Conservation (phyloP, 2,797 vertebrate species). For the Pitangus sulphuratus region DNA sequence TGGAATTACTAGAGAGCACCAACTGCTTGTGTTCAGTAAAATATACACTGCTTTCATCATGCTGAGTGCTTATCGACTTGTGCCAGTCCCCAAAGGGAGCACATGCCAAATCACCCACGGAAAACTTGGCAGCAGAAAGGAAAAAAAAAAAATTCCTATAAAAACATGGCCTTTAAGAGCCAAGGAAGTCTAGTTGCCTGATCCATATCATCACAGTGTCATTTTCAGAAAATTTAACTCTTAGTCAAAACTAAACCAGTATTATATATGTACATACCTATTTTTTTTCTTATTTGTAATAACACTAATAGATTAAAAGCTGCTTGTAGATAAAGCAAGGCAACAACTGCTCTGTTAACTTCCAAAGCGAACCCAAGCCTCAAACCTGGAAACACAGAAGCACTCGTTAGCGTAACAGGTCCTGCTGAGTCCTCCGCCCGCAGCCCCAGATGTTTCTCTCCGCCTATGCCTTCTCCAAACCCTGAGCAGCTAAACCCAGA, state of each 20-base stretch:
- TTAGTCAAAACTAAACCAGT: background rate
- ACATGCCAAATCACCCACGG: background rate
- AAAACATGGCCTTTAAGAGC: background rate
- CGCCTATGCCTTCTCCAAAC: accelerated
- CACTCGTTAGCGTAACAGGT: accelerated
- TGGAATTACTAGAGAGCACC: background rate
- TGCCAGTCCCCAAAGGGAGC: background rate
- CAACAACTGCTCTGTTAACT: background rate
- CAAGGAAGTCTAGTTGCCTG: background rate
- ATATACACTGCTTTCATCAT: accelerated
- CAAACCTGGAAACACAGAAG: background rate
- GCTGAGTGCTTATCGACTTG: background rate
- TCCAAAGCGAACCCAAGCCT: background rate
- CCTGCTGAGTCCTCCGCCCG: accelerated
- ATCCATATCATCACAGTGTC: background rate
- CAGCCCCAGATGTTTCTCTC: background rate
- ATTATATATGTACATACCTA: background rate
- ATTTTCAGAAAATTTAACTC: background rate
- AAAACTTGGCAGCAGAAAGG: background rate
- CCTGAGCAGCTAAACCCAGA: accelerated
- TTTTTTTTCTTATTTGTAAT: background rate
- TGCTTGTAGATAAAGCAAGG: accelerated
- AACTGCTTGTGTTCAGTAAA: background rate
- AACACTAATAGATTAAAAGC: background rate
- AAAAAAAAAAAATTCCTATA: background rate